Conservation (phyloP, 2,113 vertebrate genomes). For the Ptyas mucosa region DNA sequence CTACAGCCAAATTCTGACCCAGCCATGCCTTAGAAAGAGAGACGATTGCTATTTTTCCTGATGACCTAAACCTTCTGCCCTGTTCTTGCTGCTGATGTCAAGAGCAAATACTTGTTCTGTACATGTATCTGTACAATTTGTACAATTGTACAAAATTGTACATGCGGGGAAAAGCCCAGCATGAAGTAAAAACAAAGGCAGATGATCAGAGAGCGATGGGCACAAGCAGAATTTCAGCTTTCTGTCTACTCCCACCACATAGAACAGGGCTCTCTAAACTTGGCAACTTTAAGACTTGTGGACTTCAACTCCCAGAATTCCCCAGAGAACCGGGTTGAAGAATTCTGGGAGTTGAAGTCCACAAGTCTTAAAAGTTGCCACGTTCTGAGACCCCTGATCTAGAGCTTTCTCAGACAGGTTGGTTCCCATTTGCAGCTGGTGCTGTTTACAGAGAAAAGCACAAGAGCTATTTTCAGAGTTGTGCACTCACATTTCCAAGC, state of each 20-base stretch:
- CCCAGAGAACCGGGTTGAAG: not conserved
- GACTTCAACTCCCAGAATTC: not conserved
- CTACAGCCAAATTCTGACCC: not conserved
- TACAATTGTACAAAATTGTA: too few species aligned
- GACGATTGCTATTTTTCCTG: not conserved
- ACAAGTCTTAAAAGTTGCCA: not conserved
- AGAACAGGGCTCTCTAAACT: not conserved
- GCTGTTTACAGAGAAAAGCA: not conserved
- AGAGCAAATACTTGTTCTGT: not conserved
- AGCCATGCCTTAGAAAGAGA: not conserved
- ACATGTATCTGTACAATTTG: too few species aligned
- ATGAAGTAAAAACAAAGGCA: not conserved
- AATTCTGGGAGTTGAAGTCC: not conserved
- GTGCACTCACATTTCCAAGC: not conserved
- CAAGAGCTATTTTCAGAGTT: not conserved
- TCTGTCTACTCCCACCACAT: not conserved
- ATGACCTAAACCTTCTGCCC: too few species aligned
- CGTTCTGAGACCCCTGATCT: not conserved
- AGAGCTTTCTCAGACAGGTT: rapidly evolving
- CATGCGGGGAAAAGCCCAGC: rapidly evolving
- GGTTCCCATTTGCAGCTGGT: not conserved
- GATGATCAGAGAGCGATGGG: too few species aligned
- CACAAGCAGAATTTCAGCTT: too few species aligned
- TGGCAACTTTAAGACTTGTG: not conserved
- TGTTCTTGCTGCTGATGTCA: not conserved